Percentiles rank a stretch among this genome's conserved stretches.
Conservation (phyloP, 2,797 vertebrate species). For the Syngnathus acus region DNA sequence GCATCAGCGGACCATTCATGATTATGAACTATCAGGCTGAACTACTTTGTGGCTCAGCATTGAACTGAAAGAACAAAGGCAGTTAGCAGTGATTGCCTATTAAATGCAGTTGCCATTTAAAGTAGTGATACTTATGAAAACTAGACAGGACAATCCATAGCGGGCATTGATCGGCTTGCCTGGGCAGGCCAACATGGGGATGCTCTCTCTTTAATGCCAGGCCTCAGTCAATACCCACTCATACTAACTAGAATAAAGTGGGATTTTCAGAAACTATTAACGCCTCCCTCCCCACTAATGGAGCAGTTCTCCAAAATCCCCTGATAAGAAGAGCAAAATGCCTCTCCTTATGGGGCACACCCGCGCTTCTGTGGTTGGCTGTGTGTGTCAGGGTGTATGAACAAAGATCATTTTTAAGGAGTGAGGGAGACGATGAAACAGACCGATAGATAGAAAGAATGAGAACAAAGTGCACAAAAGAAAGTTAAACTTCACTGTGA, state of each 20-base stretch:
- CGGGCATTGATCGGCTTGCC: slow-evolving; percentile 66
- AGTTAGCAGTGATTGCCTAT: slow-evolving; percentile 77
- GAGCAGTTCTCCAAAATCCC: slow-evolving; percentile 72
- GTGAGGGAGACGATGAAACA: slow-evolving; percentile 15
- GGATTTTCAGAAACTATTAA: slow-evolving; percentile 71
- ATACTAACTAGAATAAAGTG: slow-evolving; percentile 74
- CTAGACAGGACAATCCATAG: slow-evolving; percentile 75
- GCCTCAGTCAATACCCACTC: slow-evolving; percentile 64
- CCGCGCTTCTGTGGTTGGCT: slow-evolving; percentile 26
- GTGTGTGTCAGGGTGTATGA: slow-evolving; percentile 14
- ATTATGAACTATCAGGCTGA: slow-evolving; percentile 67
- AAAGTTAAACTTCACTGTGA: slow-evolving; percentile 16
- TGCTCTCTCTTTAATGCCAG: slow-evolving; percentile 65
- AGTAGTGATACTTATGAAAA: slow-evolving; percentile 76
- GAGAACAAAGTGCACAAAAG: slow-evolving; percentile 40
- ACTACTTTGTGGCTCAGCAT: slow-evolving; percentile 70
- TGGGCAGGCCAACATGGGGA: slow-evolving; percentile 53
- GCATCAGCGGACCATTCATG: slow-evolving; percentile 58
- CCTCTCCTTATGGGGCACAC: slow-evolving; percentile 70
- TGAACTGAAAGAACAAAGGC: slow-evolving; percentile 70
- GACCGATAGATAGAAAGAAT: slow-evolving; percentile 24
- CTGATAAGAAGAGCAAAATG: slow-evolving; percentile 72
- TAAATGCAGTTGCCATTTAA: slow-evolving; percentile 80
- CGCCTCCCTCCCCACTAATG: slow-evolving; percentile 71
- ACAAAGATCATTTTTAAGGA: slow-evolving; percentile 21